A percentile compares a stretch with the other conserved stretches of the same genome.
phyloP scores from a whole-genome alignment of 2,797 vertebrate genomes.

The Myripristis murdjan region DNA sequence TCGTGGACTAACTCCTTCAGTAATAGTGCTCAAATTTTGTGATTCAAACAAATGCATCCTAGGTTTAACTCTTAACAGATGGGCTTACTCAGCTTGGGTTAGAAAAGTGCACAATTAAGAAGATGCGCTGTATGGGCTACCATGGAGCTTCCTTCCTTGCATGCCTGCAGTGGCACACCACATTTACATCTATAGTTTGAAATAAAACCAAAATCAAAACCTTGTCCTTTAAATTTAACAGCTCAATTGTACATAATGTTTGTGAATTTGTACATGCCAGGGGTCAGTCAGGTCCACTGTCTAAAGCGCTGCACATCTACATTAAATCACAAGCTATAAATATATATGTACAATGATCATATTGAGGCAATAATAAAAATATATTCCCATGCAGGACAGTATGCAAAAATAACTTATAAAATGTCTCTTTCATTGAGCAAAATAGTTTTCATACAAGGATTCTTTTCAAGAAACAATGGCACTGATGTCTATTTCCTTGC shows the following conservation, averaged over 20 bases:
- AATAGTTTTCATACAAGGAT: constrained; percentile 81
- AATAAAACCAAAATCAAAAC: constrained; percentile 59
- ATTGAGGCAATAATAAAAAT: constrained; percentile 81
- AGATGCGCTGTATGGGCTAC: neutral
- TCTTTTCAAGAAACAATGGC: constrained; percentile 71
- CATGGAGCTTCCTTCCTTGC: constrained; percentile 2
- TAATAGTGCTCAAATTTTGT: constrained; percentile 33
- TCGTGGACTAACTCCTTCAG: constrained; percentile 35
- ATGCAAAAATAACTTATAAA: constrained; percentile 86
- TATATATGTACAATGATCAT: constrained; percentile 78
- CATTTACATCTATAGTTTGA: constrained; percentile 31
- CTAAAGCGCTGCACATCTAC: constrained; percentile 66
- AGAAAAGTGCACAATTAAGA: constrained; percentile 7
- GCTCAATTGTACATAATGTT: neutral
- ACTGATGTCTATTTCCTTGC: constrained; percentile 55
- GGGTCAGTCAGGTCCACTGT: constrained; percentile 54
- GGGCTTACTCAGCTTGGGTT: constrained; percentile 3
- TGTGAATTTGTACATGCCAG: constrained; percentile 48
- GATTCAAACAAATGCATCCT: constrained; percentile 26
- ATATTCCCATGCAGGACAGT: constrained; percentile 79
- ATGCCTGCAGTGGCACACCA: constrained; percentile 45
- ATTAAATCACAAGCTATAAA: constrained; percentile 77
- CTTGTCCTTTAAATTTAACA: constrained; percentile 1
- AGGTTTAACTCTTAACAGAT: constrained; percentile 36
- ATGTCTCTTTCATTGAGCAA: constrained; percentile 82